phyloP scores from a whole-genome alignment of 2,113 vertebrate genomes.

The Nothobranchius kuhntae region DNA sequence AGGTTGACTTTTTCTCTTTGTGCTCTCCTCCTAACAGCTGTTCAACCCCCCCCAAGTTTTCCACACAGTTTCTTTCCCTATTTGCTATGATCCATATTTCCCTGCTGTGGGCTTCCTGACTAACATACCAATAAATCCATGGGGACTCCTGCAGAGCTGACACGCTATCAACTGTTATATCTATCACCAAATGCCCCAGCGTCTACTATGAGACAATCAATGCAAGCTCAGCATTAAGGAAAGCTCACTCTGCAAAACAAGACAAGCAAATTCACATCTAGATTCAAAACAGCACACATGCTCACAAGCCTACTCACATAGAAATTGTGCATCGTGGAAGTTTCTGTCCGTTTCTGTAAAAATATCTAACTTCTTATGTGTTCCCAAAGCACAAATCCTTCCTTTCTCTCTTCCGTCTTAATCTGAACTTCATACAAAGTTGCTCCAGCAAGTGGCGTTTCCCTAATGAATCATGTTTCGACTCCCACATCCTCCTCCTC shows the following conservation, averaged over 20 bases:
- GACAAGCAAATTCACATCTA: slow-evolving; percentile 24
- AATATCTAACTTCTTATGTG: slow-evolving; percentile 21
- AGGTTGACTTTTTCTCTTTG: not conserved
- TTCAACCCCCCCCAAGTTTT: not conserved
- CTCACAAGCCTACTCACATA: slow-evolving; percentile 6
- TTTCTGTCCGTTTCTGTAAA: slow-evolving; percentile 3
- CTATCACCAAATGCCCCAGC: slow-evolving; percentile 32
- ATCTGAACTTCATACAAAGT: slow-evolving; percentile 21
- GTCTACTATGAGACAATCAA: slow-evolving; percentile 33
- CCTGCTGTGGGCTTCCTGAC: not conserved
- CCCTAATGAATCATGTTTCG: slow-evolving; percentile 40
- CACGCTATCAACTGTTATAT: slow-evolving; percentile 37
- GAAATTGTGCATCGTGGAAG: slow-evolving; percentile 9
- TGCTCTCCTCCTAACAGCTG: not conserved
- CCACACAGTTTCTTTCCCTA: not conserved
- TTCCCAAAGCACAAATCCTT: slow-evolving; percentile 1
- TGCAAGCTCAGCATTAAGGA: slow-evolving; percentile 45
- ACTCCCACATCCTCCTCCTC: slow-evolving; percentile 25
- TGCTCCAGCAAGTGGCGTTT: slow-evolving; percentile 19
- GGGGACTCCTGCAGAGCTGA: slow-evolving; percentile 28
- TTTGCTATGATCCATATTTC: not conserved
- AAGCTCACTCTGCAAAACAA: slow-evolving; percentile 32
- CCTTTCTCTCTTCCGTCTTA: slow-evolving; percentile 13
- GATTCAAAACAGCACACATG: slow-evolving; percentile 5
- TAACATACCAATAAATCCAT: slow-evolving; percentile 29